Base-by-base conservation (phyloP, 2,888 invertebrate genomes). In the Eurytoma adleriae region DNA sequence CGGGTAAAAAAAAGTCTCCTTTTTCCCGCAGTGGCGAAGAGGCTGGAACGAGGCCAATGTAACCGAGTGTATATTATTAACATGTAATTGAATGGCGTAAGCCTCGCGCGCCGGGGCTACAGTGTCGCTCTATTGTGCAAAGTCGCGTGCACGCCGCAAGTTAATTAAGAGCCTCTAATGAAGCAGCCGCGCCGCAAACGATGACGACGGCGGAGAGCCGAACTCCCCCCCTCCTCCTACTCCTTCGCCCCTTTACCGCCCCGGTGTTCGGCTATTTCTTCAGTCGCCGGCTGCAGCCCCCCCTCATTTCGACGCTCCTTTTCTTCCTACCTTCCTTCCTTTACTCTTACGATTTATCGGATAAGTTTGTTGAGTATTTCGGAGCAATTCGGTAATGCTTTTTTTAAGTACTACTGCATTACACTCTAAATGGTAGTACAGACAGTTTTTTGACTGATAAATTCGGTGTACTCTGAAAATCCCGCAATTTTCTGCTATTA, bases 91-190 rank as follows among this genome's bases (percentile, higher is more conserved):
- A 90, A 90, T 89, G 86, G 87, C 86, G 87, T 82, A 84, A 85
- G 85, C 83, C 77, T 84, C 84, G 85, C 84, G 82, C 77, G 69
- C 78, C 40, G n/a, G 71, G 54, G 72, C 82, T 83, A 83, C 75
- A 84, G 79, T 40, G 40, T 81, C 82, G 83, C 59, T 72, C 85
- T 78, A 85, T 85, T 85, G 84, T 85, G 83, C 80, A 84, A 84
- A 84, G 86, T 86, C 85, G 87, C 89, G 89, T 89, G 90, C 87
- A 87, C 87, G 85, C 87, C 89, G 89, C 90, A 88, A 90, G 90
- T 90, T 90, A 90, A 90, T 90, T 90, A 90, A 90, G 89, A 89
- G 88, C 88, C 88, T 90, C 89, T 90, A 90, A 90, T 90, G 90
- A 90, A 90, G 86, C 90, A 88, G 88, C 88, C 88, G 87, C 86